Evolutionary conservation across 2,797 vertebrate genomes (phyloP).

Genomic region (Novumbra hubbsi): DNA sequence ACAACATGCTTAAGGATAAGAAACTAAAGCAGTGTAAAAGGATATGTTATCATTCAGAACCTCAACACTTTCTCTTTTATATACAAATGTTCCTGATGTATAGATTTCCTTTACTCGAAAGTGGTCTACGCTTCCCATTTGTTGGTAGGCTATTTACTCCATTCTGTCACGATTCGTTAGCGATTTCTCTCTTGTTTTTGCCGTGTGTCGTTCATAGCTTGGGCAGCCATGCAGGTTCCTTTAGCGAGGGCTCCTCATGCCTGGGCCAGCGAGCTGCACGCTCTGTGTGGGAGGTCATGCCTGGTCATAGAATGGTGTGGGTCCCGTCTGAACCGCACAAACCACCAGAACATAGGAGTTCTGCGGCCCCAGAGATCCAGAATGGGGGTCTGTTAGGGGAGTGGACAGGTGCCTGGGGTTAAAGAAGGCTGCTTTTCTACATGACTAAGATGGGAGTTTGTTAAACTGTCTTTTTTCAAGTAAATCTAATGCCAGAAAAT

Average conservation of each 20-base stretch:
- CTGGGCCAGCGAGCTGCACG: constrained; percentile 73
- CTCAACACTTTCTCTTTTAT: constrained; percentile 66
- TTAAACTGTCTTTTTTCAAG: constrained; percentile 73
- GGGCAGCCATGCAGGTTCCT: constrained; percentile 91
- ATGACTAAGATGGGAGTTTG: constrained; percentile 74
- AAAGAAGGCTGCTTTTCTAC: constrained; percentile 71
- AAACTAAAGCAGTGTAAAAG: constrained; percentile 71
- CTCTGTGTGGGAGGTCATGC: constrained; percentile 82
- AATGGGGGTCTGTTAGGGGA: constrained; percentile 42
- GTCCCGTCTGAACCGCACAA: constrained; percentile 71
- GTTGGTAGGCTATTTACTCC: constrained; percentile 56
- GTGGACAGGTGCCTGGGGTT: constrained; percentile 35
- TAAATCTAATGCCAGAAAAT: constrained; percentile 75
- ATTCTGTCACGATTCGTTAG: constrained; percentile 17
- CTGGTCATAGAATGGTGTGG: constrained; percentile 66
- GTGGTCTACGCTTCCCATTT: constrained; percentile 54
- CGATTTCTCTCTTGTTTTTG: constrained; percentile 29
- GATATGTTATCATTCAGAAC: constrained; percentile 71
- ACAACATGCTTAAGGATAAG: constrained; percentile 75
- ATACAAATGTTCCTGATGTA: constrained; percentile 51
- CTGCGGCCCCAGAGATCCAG: constrained; percentile 65
- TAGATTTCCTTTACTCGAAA: constrained; percentile 18
- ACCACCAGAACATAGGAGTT: constrained; percentile 80
- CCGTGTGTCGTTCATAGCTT: constrained; percentile 70
- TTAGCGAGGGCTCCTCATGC: constrained; percentile 87